phyloP scores from a whole-genome alignment of 1,140 invertebrate genomes.

The Heliconius melpomene region DNA sequence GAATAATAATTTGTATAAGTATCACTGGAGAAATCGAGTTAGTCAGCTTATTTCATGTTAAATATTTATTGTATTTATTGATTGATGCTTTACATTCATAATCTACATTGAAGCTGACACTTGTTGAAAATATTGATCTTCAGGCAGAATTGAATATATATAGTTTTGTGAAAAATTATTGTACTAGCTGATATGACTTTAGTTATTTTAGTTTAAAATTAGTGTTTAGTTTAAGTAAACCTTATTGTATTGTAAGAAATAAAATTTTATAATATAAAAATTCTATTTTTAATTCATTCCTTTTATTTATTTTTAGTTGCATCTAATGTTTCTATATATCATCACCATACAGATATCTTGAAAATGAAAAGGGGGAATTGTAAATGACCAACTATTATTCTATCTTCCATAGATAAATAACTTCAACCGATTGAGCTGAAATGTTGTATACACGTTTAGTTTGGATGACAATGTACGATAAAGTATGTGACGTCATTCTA shows the following conservation, averaged over 20 bases:
- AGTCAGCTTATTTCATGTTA: conserved; percentile 67
- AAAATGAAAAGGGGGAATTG: too few relatives aligned
- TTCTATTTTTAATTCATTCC: conserved; percentile 17
- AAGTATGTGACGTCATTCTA: too few relatives aligned
- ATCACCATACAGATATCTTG: too few relatives aligned
- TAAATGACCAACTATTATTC: too few relatives aligned
- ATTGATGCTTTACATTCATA: conserved; percentile 66
- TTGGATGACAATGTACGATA: too few relatives aligned
- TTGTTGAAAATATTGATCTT: conserved; percentile 56
- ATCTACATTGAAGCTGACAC: conserved; percentile 60
- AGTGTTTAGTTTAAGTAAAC: conserved; percentile 72
- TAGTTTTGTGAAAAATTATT: conserved; percentile 62
- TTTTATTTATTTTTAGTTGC: background rate
- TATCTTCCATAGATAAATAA: too few relatives aligned
- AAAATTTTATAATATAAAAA: conserved; percentile 66
- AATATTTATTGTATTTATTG: conserved; percentile 80
- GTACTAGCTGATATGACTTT: conserved; percentile 70
- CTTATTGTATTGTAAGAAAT: conserved; percentile 78
- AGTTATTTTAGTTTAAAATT: conserved; percentile 68
- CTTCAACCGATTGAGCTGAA: too few relatives aligned
- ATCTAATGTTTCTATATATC: too few relatives aligned
- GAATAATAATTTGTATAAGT: conserved; percentile 64
- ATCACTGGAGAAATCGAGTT: conserved; percentile 54
- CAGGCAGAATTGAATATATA: conserved; percentile 61
- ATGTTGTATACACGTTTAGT: too few relatives aligned